These are phyloP conservation scores for Lytechinus pictus DNA, from an alignment of 35 echinoderm and acorn worm species.

Conservation along the genomic window DNA sequence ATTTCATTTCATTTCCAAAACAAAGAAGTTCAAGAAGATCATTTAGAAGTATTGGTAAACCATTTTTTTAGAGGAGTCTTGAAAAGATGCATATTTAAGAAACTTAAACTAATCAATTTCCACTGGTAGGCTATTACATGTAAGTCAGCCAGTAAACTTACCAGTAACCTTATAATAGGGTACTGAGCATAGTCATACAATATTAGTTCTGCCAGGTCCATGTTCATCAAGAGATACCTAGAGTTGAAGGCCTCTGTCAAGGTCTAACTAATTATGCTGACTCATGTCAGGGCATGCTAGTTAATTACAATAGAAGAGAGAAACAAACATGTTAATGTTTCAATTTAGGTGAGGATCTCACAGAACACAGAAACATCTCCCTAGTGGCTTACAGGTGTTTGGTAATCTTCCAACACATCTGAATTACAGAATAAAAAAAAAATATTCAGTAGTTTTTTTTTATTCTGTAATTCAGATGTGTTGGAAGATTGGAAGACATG, in stretches of 20 bases:
- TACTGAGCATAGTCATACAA: neutral
- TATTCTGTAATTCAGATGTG: no score
- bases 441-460: no score
- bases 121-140: neutral
- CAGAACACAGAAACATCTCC: neutral
- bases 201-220: neutral
- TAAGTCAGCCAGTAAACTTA: neutral
- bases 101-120: neutral
- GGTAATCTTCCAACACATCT: no score
- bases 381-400: neutral
- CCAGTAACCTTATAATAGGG: neutral
- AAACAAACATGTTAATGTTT: neutral
- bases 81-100: neutral
- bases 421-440: no score
- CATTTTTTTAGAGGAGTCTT: no score
- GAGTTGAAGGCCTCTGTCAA: neutral
- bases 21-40: neutral
- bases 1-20: neutral
- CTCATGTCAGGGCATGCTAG: neutral
- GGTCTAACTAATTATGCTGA: conserved; percentile 10
- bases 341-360: neutral
- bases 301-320: neutral
- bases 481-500: no score
- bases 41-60: neutral
- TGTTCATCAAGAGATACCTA: neutral